These are phyloP conservation scores for Umimayanthus kanabou DNA, from an alignment of 92 coral and sea anemone species.

Conservation along the genomic window DNA sequence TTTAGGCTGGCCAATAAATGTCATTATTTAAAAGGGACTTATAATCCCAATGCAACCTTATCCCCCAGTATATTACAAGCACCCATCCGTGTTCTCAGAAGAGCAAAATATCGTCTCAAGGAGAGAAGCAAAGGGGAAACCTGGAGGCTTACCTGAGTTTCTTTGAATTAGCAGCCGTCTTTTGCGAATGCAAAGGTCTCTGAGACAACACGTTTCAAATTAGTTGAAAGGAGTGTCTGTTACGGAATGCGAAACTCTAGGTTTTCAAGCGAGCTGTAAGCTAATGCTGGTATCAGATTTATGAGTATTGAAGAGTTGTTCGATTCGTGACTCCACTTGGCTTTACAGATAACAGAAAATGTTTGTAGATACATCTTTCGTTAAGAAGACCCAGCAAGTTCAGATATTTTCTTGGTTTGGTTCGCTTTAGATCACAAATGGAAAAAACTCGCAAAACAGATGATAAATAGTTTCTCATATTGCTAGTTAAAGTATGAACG, in stretches of 20 bases:
- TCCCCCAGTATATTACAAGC: neutral
- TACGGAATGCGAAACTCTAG: conserved; percentile 38
- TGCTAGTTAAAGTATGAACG: conserved; percentile 31
- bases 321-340: conserved; percentile 2
- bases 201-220: conserved; percentile 20
- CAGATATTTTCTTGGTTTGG: neutral
- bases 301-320: neutral
- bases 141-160: neutral
- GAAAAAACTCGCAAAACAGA: neutral
- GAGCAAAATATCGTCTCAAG: neutral
- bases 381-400: neutral
- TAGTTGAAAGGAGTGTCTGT: conserved; percentile 28
- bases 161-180: neutral
- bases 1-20: conserved; percentile 22
- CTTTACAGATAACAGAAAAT: conserved; percentile 28
- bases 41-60: conserved; percentile 12
- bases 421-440: neutral
- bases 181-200: neutral
- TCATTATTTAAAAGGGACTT: conserved; percentile 24
- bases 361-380: conserved; percentile 17
- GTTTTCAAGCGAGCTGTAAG: conserved; percentile 13
- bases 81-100: neutral
- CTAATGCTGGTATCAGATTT: conserved; percentile 34
- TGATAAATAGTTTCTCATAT: conserved; percentile 39
- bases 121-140: neutral